phyloP scores from a whole-genome alignment of 2,797 vertebrate species.

The Rhinophrynus dorsalis region DNA sequence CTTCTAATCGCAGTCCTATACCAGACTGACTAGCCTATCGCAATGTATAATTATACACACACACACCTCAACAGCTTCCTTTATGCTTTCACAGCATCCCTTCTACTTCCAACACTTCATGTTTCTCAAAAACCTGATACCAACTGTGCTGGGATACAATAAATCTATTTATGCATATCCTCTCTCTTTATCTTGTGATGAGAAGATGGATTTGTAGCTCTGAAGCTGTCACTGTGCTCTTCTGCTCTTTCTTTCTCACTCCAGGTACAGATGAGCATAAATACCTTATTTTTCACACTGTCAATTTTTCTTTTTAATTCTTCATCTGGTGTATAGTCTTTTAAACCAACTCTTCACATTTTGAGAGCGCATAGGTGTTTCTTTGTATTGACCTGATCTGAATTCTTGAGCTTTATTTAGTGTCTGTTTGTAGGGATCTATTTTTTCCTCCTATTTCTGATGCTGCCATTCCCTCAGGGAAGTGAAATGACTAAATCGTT shows the following conservation, averaged over 20 bases:
- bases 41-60: conserved; percentile 53
- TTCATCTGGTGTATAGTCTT: conserved; percentile 7
- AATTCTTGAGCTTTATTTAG: too few species aligned
- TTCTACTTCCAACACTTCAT: conserved; percentile 56
- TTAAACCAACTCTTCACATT: too few species aligned
- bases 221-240: conserved; percentile 43
- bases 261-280: conserved; percentile 42
- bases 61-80: conserved; percentile 48
- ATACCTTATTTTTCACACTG: conserved; percentile 27
- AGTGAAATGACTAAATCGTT: too few species aligned
- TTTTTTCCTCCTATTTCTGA: too few species aligned
- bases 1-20: conserved; percentile 38
- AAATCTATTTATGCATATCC: conserved; percentile 51
- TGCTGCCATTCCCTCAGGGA: too few species aligned
- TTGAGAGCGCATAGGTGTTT: too few species aligned
- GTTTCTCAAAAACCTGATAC: conserved; percentile 50
- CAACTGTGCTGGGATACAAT: conserved; percentile 51
- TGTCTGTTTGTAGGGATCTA: too few species aligned
- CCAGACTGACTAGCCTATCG: conserved; percentile 51
- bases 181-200: conserved; percentile 42
- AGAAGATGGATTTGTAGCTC: conserved; percentile 25
- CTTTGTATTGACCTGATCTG: too few species aligned
- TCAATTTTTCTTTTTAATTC: conserved; percentile 24
- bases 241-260: conserved; percentile 45
- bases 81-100: conserved; percentile 38